Conservation (phyloP, 2,113 vertebrate genomes). For the Anguilla japonica region DNA sequence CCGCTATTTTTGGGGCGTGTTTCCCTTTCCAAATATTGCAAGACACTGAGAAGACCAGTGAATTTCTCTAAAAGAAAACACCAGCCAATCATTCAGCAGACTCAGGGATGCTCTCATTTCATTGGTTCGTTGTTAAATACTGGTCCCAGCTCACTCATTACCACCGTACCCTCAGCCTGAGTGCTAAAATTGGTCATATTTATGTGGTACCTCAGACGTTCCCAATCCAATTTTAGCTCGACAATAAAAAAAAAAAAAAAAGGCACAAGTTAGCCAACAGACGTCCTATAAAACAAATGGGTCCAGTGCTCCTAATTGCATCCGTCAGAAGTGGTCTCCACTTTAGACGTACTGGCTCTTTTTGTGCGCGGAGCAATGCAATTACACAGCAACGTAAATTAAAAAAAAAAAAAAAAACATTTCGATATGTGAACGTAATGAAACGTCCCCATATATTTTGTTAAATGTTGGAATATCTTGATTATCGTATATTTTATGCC, state of each 20-base stretch:
- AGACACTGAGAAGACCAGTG: too few relatives aligned
- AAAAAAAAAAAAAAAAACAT: too few relatives aligned
- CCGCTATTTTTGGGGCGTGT: too few relatives aligned
- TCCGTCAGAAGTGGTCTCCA: not conserved
- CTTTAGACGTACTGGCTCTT: not conserved
- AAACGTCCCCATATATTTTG: too few relatives aligned
- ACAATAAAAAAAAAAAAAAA: not conserved
- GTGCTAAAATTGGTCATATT: not conserved
- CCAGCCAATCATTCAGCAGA: not conserved
- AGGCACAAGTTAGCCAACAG: not conserved
- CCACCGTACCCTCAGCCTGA: not conserved
- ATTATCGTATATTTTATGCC: too few relatives aligned
- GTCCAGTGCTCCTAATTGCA: not conserved
- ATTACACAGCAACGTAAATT: too few relatives aligned
- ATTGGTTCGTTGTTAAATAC: not conserved
- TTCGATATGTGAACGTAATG: too few relatives aligned
- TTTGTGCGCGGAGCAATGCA: not conserved
- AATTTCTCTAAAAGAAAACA: not conserved
- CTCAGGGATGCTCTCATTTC: not conserved
- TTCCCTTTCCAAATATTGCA: too few relatives aligned
- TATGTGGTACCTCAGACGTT: not conserved
- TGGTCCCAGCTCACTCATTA: not conserved
- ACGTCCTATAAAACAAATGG: not conserved
- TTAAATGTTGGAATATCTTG: too few relatives aligned
- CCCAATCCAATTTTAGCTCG: not conserved